Evolutionary conservation across 2,113 vertebrate species (phyloP), one percentile per base, ranked within the genome.

Genomic region (Mus pahari): DNA sequence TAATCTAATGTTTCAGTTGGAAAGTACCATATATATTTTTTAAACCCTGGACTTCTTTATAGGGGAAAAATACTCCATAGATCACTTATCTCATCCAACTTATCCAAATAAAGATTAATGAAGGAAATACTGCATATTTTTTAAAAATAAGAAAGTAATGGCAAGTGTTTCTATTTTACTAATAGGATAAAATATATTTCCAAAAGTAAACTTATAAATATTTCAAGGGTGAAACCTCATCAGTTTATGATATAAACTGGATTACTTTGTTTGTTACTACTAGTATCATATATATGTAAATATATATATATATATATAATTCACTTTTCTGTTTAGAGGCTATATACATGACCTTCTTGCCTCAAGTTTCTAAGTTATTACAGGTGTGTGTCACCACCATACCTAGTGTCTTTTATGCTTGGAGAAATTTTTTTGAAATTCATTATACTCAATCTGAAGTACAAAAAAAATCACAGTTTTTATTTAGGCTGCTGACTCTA

Each of bases 1-100:
- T 58, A 91, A 94, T 78, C 55, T 94, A 96, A 87, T 93, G 78
- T 95, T 84, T 97, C 55, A 86, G 14, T 90, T 10, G 90, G 6
- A 70, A 3, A 73, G 20, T 60, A 71, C 58, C 39, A 89, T 60
- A 75, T 73, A 68, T n/a, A n/a, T 66, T 53, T 87, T 92, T 93
- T 12, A 93, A 94, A 81, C 16, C 14, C 19, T 83, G 10, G 22
- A 73, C 28, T 90, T 42, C 7, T 73, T 78, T 36, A 86, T 5
- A 73, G 55, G 20, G 7, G 9, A 4, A 88, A 92, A 88, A 86
- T 89, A 90, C 7, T 66, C 58, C 90, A n/a, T 89, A 20, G 17
- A 48, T 33, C 1, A 81, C 3, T 90, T 11, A 88, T 31, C 8
- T 78, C 17, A 94, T 42, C 87, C 26, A 93, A 75, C 8, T 81